Evolutionary conservation across 2,797 vertebrate species (phyloP), one percentile per base, ranked within the genome.

Genomic region (Acrossocheilus wenchowensis): DNA sequence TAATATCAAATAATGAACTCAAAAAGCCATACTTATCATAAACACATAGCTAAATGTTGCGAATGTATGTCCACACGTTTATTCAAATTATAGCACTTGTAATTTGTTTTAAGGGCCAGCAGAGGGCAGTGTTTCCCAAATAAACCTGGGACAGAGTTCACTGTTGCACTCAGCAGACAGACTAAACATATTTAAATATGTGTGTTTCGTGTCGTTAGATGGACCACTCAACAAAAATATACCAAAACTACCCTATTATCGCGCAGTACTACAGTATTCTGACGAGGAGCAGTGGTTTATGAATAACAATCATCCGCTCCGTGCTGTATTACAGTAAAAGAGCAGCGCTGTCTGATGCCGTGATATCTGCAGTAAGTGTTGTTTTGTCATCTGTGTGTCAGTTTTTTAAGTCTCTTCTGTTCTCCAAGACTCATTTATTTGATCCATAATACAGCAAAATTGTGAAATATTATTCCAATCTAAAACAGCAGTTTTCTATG

Each of bases 91-190:
- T 36, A 62, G 23, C 8, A 4, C 14, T 3, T 64, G 43, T 45
- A 50, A 48, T 84, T 36, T 15, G 19, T n/a, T 4, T 5, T 4
- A 30, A 54, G 1, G 21, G 39, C 80, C 89, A 88, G 71, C 74
- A 90, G 89, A 84, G 86, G 78, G 87, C 75, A 69, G 68, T 78
- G 43, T 86, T 84, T 52, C 62, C 43, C 81, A 84, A 50, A 41
- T 19, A 34, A 78, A 26, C 23, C 57, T 1, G 4, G 11, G 8
- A 2, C 4, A 1, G 17, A 52, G n/a, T 12, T 41, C 19, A 34
- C 39, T 41, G 6, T 41, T 41, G 39, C 39, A 41, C 39, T 34
- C 3, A 34, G 34, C 34, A 34, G 34, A 34, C 34, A 34, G 34
- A 2, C 34, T 34, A 34, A 34, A 34, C 3, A 34, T 34, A 34